Evolutionary conservation across 2,888 invertebrate genomes (phyloP), one percentile per base, ranked within the genome.

Genomic region (Oligia fasciuncula): DNA sequence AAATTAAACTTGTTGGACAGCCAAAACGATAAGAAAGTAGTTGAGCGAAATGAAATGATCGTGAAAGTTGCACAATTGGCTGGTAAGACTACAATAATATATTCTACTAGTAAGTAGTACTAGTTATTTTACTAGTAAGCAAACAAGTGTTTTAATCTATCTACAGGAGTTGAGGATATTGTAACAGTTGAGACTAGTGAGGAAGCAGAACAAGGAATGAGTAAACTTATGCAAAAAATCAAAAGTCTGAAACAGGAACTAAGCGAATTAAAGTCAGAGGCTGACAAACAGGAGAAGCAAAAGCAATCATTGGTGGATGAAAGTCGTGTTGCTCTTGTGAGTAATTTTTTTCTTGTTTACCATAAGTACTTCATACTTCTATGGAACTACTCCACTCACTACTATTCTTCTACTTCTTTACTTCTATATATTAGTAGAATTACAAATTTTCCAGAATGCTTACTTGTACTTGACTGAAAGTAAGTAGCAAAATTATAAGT

Each of bases 11-110:
- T 97, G 63, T 89, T 97, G 68, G 96, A 97, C 84, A 95, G 95
- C 74, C 97, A 97, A 87, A 96, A 97, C 85, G 96, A 97, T 85
- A 95, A 97, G 81, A 96, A 94, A 87, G 94, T 97, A 73, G 92
- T 95, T 66, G 95, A 94, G 73, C 95, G 95, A 82, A 95, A 95
- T 87, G 91, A 92, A 69, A 93, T 94, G 91, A 93, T 97, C 85
- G 90, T 94, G 1, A 94, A 95, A 67, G 94, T 96, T 74, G 96
- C 95, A 5, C 93, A 95, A 85, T 87, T 95, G 74, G 95, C 95
- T 79, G 96, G 96, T 95, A 89, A 86, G 79, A 19, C 14, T 14
- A 62, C 29, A 13, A 5, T 14, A 60, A 54, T 46, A n/a, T 46
- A 29, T 69, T 73, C 1, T 4, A 65, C 23, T 46, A 60, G 57